Conservation (phyloP, 2,797 vertebrate genomes). For the Emys orbicularis region DNA sequence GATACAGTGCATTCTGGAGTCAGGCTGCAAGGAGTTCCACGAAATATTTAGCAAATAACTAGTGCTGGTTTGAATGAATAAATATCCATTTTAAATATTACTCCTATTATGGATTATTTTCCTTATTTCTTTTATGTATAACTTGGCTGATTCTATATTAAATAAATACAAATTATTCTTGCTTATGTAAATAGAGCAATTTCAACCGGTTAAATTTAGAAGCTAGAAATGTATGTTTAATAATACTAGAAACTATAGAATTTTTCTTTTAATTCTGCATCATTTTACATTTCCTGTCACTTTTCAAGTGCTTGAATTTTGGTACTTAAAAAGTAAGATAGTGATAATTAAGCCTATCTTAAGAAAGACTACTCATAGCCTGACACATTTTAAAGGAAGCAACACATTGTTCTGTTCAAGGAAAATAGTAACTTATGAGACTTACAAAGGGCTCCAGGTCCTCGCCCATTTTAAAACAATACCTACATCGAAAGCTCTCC, state of each 20-base stretch:
- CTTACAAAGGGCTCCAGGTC: neutral
- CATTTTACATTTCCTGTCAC: neutral
- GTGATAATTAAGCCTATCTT: neutral
- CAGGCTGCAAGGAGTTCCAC: neutral
- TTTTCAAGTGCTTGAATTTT: neutral
- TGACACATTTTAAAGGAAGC: neutral
- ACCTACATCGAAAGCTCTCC: neutral
- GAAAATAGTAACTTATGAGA: neutral
- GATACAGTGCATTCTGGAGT: neutral
- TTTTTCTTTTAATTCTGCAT: neutral
- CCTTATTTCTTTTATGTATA: neutral
- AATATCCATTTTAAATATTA: neutral
- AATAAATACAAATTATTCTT: neutral
- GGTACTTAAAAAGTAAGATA: neutral
- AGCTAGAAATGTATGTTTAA: neutral
- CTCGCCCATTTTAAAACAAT: neutral
- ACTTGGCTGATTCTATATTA: neutral
- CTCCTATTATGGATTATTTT: neutral
- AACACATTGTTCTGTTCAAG: neutral
- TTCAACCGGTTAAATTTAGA: neutral
- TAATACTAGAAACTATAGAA: neutral
- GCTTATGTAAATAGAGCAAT: neutral
- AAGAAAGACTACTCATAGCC: neutral
- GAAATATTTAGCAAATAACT: constrained; percentile 11
- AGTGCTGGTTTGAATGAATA: neutral